These are phyloP conservation scores for Mus spretus DNA, from an alignment of 2,797 vertebrate genomes.

Conservation along the genomic window DNA sequence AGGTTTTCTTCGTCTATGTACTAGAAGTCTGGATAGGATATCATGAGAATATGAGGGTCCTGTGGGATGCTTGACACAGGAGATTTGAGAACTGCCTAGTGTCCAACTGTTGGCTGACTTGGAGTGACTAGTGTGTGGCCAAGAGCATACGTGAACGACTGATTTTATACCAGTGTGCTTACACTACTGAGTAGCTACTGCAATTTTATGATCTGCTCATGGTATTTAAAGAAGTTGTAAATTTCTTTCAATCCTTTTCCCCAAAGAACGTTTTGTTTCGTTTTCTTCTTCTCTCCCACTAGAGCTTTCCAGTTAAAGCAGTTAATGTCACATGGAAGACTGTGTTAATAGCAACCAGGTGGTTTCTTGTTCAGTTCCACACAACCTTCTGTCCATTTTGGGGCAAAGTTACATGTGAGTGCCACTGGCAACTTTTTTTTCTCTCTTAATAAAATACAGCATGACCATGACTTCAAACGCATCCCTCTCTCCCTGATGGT, in stretches of 20 bases:
- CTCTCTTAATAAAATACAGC: background rate
- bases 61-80: accelerated
- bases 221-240: background rate
- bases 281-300: background rate
- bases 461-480: accelerated
- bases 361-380: background rate
- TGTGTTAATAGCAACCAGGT: background rate
- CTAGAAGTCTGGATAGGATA: background rate
- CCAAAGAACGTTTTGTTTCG: slow-evolving; percentile 17
- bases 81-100: background rate
- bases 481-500: background rate
- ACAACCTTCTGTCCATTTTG: background rate
- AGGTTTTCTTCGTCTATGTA: background rate
- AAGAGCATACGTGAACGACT: accelerated
- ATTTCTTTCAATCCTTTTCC: slow-evolving; percentile 15
- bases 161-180: background rate
- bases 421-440: background rate
- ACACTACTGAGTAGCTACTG: background rate
- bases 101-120: background rate
- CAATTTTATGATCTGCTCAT: background rate
- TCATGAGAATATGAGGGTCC: background rate
- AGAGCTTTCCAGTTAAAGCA: background rate
- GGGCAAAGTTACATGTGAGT: background rate
- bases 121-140: no score
- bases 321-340: slow-evolving; percentile 1